phyloP scores from a whole-genome alignment of 2,113 vertebrate genomes.

The Artemisiospiza belli region DNA sequence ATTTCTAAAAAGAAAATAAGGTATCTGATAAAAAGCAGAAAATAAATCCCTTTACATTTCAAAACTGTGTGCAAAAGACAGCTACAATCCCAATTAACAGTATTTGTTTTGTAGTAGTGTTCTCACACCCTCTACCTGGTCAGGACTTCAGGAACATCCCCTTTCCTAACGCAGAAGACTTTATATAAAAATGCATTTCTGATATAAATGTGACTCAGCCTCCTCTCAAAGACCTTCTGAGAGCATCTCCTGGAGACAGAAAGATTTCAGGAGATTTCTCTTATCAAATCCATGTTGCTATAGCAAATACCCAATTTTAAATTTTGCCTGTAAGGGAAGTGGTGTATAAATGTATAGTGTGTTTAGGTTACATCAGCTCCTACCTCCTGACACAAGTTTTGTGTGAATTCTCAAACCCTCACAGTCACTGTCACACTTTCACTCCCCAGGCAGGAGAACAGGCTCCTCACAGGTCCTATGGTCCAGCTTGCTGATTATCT shows the following conservation, averaged over 20 bases:
- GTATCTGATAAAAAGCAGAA: not conserved
- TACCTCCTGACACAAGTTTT: not conserved
- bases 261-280: not conserved
- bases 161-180: not conserved
- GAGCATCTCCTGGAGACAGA: not conserved
- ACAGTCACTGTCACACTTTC: not conserved
- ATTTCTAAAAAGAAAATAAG: not conserved
- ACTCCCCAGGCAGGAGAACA: not conserved
- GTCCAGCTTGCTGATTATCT: not conserved
- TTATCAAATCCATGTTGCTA: not conserved
- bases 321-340: not conserved
- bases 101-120: not conserved
- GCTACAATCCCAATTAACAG: not conserved
- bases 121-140: not conserved
- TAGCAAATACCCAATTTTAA: not conserved
- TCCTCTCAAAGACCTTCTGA: not conserved
- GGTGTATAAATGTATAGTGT: not conserved
- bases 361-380: not conserved
- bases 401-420: not conserved
- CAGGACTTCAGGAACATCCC: fast-evolving
- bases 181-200: not conserved
- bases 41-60: not conserved
- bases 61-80: not conserved
- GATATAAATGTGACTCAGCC: not conserved
- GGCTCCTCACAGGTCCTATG: not conserved